These are phyloP conservation scores for Chaetura pelagica DNA, from an alignment of 2,113 vertebrate genomes.

Conservation along the genomic window DNA sequence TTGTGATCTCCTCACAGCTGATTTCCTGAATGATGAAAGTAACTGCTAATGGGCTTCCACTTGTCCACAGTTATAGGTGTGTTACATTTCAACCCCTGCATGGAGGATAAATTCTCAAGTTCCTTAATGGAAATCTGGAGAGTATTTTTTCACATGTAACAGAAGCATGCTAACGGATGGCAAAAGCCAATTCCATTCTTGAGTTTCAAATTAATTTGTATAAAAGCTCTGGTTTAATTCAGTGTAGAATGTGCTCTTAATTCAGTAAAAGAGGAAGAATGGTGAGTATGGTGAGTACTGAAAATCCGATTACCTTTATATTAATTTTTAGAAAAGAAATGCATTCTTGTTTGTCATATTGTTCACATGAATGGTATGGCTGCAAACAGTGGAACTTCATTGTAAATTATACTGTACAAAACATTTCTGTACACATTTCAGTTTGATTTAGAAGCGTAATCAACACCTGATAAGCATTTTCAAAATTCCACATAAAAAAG, in stretches of 20 bases:
- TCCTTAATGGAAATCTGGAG: constrained; percentile 29
- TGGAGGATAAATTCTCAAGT: not conserved
- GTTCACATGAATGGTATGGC: not conserved
- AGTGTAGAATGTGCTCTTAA: constrained; percentile 24
- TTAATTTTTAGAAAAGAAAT: constrained; percentile 21
- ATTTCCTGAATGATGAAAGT: constrained; percentile 50
- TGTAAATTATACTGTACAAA: not conserved
- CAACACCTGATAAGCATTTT: not conserved
- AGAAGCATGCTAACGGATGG: constrained; percentile 29
- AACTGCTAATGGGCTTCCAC: constrained; percentile 20
- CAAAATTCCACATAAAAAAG: not conserved
- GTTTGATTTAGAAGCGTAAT: not conserved
- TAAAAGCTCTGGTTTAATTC: constrained; percentile 39
- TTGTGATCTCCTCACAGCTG: constrained; percentile 14
- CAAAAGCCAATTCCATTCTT: not conserved
- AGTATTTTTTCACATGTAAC: not conserved
- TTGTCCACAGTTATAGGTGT: not conserved
- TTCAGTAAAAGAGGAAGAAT: not conserved
- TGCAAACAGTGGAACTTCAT: not conserved
- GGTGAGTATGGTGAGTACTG: not conserved
- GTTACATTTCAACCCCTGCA: not conserved
- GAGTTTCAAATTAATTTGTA: constrained; percentile 36
- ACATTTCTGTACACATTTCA: not conserved
- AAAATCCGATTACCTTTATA: not conserved
- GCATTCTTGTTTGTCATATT: not conserved